phyloP scores from a whole-genome alignment of 2,888 invertebrate species.

The Papilio protenor region DNA sequence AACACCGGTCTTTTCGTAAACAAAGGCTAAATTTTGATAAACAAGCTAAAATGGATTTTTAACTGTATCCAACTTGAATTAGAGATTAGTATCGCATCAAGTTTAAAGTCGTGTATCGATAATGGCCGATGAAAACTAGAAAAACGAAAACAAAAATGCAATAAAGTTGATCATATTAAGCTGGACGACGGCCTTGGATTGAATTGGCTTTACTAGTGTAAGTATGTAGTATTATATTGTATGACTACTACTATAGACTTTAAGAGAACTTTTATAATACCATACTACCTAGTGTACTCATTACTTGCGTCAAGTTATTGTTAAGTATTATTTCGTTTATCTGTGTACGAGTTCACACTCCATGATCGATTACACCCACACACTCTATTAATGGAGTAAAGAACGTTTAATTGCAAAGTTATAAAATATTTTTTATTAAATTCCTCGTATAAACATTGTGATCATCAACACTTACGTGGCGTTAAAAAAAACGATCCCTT shows the following conservation, averaged over 20 bases:
- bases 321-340: background rate
- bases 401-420: background rate
- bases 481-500: slow-evolving; percentile 28
- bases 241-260: no score
- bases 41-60: background rate
- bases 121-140: background rate
- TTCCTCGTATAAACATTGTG: background rate
- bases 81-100: background rate
- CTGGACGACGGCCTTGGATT: background rate
- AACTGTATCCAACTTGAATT: background rate
- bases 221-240: background rate
- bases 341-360: background rate
- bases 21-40: background rate
- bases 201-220: background rate
- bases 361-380: background rate
- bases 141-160: background rate
- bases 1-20: slow-evolving; percentile 42
- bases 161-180: background rate
- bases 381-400: background rate
- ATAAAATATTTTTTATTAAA: background rate
- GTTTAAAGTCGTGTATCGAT: background rate
- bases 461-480: background rate
- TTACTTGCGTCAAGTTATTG: background rate
- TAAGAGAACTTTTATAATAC: no score
- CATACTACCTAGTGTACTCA: background rate